phyloP scores from a whole-genome alignment of 2,113 vertebrate species.

The Carettochelys insculpta region DNA sequence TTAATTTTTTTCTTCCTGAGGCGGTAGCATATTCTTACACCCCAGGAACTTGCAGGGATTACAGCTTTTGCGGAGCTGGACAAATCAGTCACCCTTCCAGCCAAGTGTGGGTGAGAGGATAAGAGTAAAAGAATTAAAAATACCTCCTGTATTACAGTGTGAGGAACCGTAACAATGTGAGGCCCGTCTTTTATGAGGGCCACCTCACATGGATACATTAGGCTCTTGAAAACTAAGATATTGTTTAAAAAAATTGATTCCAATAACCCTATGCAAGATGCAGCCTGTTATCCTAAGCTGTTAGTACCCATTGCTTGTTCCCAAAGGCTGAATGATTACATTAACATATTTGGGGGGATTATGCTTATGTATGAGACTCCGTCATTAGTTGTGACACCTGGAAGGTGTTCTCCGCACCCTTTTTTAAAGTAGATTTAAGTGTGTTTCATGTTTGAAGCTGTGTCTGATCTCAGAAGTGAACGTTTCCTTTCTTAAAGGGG shows the following conservation, averaged over 20 bases:
- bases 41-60: neutral
- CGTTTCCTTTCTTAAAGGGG: neutral
- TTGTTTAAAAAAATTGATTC: neutral
- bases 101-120: neutral
- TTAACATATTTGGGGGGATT: neutral
- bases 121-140: neutral
- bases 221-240: neutral
- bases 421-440: neutral
- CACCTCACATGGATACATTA: neutral
- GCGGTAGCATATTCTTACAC: neutral
- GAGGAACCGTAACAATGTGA: neutral
- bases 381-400: neutral
- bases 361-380: neutral
- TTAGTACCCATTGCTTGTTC: neutral
- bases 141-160: neutral
- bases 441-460: neutral
- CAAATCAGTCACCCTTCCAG: neutral
- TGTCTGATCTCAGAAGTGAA: neutral
- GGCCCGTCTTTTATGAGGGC: neutral
- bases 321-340: neutral
- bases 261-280: neutral
- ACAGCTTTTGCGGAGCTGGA: too few species aligned
- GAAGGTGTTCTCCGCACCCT: neutral
- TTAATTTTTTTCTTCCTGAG: neutral
- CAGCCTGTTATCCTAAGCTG: neutral